Evolutionary conservation across 2,797 vertebrate species (phyloP).

Genomic region (Hafferia zeledoni): DNA sequence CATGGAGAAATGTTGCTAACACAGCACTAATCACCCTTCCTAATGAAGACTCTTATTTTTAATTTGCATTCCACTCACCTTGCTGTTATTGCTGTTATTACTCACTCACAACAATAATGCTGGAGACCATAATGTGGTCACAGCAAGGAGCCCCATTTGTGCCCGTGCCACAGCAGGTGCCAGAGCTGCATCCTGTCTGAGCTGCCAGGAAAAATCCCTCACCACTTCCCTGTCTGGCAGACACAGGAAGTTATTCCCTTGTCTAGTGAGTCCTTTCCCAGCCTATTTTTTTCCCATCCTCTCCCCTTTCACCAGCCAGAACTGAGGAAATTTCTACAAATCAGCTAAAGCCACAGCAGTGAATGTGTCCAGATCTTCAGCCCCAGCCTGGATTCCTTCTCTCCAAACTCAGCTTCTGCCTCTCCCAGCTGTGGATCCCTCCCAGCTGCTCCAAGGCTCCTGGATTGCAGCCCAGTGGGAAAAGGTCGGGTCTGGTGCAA

Average conservation of each 20-base stretch:
- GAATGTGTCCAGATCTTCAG: background rate
- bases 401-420: background rate
- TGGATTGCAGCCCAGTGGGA: conserved; percentile 70
- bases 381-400: background rate
- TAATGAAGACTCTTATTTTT: rapidly evolving
- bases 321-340: background rate
- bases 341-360: background rate
- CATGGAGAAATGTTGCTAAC: rapidly evolving
- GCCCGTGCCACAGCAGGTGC: background rate
- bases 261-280: background rate
- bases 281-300: background rate
- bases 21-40: background rate
- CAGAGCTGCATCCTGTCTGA: background rate
- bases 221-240: background rate
- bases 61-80: background rate
- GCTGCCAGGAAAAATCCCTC: background rate
- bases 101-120: background rate
- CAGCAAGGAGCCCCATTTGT: background rate
- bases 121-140: background rate
- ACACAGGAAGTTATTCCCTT: background rate
- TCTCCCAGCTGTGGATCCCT: background rate
- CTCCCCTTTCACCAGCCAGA: background rate
- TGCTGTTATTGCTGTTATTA: rapidly evolving
- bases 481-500: conserved; percentile 55
- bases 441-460: conserved; percentile 60